phyloP scores from a whole-genome alignment of 2,888 invertebrate genomes.

The Litoditis marina region DNA sequence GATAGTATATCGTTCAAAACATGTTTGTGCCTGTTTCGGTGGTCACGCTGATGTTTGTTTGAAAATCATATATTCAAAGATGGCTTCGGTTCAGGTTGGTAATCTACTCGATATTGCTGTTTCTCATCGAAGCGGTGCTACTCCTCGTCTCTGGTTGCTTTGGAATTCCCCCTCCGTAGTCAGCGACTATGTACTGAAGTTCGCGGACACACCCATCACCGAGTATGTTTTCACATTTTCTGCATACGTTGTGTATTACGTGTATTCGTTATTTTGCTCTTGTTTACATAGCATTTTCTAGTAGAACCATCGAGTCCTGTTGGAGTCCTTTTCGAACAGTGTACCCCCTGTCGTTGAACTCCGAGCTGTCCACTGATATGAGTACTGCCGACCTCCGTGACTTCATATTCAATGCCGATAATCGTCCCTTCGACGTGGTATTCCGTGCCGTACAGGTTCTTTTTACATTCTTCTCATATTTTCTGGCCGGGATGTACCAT shows the following conservation, averaged over 20 bases:
- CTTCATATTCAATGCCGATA: conserved; percentile 46
- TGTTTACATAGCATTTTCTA: background rate
- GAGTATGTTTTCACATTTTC: background rate
- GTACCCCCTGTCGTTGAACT: background rate
- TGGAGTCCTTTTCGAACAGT: background rate
- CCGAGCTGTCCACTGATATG: conserved; percentile 8
- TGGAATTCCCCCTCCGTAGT: background rate
- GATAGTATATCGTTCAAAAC: no score
- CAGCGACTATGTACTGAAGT: background rate
- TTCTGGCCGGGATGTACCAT: background rate
- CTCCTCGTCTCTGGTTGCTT: background rate
- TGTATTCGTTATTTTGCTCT: background rate
- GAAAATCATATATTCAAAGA: no score
- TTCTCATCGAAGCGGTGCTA: background rate
- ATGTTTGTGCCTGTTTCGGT: no score
- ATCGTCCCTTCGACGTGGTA: conserved; percentile 52
- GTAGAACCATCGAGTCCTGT: background rate
- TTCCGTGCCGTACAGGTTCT: conserved; percentile 48
- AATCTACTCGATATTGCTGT: no score
- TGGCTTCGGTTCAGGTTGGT: no score
- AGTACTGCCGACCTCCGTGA: conserved; percentile 23
- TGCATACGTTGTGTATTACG: background rate
- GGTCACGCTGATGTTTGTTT: no score
- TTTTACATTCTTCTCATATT: no score
- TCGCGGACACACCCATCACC: background rate